A percentile compares a stretch with the other conserved stretches of the same genome.
These are phyloP conservation scores for Eumaeus atala DNA, from an alignment of 1,140 invertebrate species.

Conservation along the genomic window DNA sequence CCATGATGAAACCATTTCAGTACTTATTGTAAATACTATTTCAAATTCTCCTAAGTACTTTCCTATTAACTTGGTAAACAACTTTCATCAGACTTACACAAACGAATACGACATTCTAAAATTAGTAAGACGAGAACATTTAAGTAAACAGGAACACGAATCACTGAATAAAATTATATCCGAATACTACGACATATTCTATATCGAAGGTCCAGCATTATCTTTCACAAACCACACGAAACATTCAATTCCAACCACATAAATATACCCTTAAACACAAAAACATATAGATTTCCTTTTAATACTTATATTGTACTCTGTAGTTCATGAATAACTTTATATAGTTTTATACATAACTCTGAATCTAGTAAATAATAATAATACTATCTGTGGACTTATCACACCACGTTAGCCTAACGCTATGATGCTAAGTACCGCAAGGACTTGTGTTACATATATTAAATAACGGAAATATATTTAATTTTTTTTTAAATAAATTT, in stretches of 20 bases:
- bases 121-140: conserved; percentile 22
- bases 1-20: neutral
- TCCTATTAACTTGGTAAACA: neutral
- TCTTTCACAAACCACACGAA: conserved; percentile 28
- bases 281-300: too few relatives aligned
- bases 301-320: too few relatives aligned
- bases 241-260: conserved; percentile 25
- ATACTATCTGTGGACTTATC: too few relatives aligned
- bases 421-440: too few relatives aligned
- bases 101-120: neutral
- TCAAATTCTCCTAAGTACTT: neutral
- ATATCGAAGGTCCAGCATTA: conserved; percentile 20
- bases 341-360: too few relatives aligned
- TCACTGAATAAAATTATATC: conserved; percentile 22
- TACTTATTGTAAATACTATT: neutral
- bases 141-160: conserved; percentile 23
- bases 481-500: too few relatives aligned
- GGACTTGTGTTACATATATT: too few relatives aligned
- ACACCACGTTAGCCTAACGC: too few relatives aligned
- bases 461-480: too few relatives aligned
- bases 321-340: too few relatives aligned
- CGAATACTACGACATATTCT: conserved; percentile 28
- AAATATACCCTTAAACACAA: too few relatives aligned
- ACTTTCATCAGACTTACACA: neutral
- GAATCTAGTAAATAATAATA: too few relatives aligned